Base-by-base conservation (phyloP, 2,797 vertebrate species). In the Mionectes olivaceus region DNA sequence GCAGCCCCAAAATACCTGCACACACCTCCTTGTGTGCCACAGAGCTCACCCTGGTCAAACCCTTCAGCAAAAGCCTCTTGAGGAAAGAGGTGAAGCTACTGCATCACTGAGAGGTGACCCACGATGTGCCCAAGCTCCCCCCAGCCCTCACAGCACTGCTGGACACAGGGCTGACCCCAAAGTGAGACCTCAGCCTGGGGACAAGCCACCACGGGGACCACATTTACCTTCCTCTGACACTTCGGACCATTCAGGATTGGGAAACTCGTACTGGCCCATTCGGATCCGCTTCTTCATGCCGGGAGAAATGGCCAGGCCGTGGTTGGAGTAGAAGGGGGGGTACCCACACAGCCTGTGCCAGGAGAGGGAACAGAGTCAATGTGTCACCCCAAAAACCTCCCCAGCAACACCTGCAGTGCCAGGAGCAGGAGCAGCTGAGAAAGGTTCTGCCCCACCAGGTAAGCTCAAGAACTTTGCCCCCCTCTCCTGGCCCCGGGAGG, bases 271-370 rank as follows among this genome's bases (percentile, higher is more conserved):
- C 67, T 99, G 99, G 71, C 99, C 99, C 98, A 99, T 99, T 18
- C 98, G 98, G 96, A 99, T 99, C 64, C 99, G 97, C 91, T 80
- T 99, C 98, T 99, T 99, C 99, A 99, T 99, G 73, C 99, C 99
- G 1, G 99, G 99, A 35, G 99, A 99, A 96, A 99, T 99, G 97
- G 99, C 99, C 70, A 99, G 97, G 70, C 99, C 99, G 0, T 99
- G 99, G 97, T 99, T 99, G 65, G 99, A 99, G 97, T 99, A 99
- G 97, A 99, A 99, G 5, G 99, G 99, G 52, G 99, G 99, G 81
- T 99, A 99, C 15, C 99, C 99, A 52, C 99, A 99, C 57, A 99
- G 97, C 96, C 99, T 99, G 95, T 10, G 1, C 11, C 22, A 3
- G 55, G 81, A 60, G 9, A 55, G 69, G 68, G 37, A 70, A 32